A percentile compares a stretch with the other conserved stretches of the same genome.
phyloP scores from a whole-genome alignment of 2,888 invertebrate genomes.

The Monopis laevigella region DNA sequence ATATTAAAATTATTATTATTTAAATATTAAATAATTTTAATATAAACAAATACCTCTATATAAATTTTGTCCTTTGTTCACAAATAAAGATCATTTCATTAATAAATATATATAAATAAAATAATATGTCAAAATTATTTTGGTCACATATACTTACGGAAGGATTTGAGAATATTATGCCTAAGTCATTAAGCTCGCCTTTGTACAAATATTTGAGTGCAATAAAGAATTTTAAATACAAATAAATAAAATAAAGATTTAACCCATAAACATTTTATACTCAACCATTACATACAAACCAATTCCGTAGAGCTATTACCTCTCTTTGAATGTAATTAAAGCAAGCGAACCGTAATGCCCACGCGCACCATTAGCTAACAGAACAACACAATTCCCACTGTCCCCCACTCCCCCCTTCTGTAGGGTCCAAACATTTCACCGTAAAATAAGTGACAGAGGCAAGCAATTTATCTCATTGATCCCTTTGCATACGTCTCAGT shows the following conservation, averaged over 20 bases:
- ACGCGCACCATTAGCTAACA: slow-evolving; percentile 47
- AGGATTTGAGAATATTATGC: too few species aligned
- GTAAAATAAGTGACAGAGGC: slow-evolving; percentile 49
- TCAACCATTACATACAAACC: slow-evolving; percentile 1
- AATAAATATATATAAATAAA: too few species aligned
- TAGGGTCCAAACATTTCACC: slow-evolving; percentile 26
- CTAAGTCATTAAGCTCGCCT: too few species aligned
- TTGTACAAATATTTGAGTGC: too few species aligned
- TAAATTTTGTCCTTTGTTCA: too few species aligned
- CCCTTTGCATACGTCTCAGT: slow-evolving; percentile 60
- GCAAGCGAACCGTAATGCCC: slow-evolving; percentile 36
- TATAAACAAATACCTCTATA: too few species aligned
- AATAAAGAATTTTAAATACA: too few species aligned
- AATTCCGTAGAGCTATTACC: slow-evolving; percentile 16
- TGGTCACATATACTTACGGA: too few species aligned
- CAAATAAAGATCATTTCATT: too few species aligned
- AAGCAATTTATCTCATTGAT: slow-evolving; percentile 58
- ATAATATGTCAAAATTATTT: too few species aligned
- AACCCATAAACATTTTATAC: not conserved
- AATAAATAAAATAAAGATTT: not conserved
- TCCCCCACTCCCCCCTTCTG: slow-evolving; percentile 19
- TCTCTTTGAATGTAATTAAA: slow-evolving; percentile 34
- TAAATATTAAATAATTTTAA: too few species aligned
- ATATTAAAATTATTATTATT: too few species aligned
- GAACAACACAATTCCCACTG: slow-evolving; percentile 22